Conservation (phyloP, 2,888 invertebrate species). For the Holacanthella duospinosa region DNA sequence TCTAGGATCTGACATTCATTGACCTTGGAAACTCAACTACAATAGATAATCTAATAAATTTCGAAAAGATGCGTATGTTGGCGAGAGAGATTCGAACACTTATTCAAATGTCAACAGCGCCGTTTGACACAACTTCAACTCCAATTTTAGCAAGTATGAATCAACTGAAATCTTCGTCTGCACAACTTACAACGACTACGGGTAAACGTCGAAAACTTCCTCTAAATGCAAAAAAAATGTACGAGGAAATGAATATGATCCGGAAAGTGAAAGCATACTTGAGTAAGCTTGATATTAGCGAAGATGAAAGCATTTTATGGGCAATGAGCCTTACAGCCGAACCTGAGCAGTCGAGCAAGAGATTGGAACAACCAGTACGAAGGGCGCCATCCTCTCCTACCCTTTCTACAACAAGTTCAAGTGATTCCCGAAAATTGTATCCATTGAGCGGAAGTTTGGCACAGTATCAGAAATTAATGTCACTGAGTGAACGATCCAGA, state of each 20-base stretch:
- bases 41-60: conserved; percentile 83
- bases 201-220: conserved; percentile 75
- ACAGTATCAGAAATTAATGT: conserved; percentile 85
- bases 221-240: conserved; percentile 95
- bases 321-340: conserved; percentile 85
- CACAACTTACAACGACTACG: conserved; percentile 53
- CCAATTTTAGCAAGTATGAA: conserved; percentile 74
- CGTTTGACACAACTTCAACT: conserved; percentile 54
- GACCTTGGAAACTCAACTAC: conserved; percentile 91
- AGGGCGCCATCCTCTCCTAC: conserved; percentile 87
- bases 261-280: conserved; percentile 59
- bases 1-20: conserved; percentile 86
- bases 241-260: conserved; percentile 60
- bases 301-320: conserved; percentile 81
- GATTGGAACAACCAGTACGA: conserved; percentile 44
- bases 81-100: conserved; percentile 86
- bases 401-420: conserved; percentile 67
- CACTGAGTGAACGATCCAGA: conserved; percentile 57
- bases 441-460: conserved; percentile 44
- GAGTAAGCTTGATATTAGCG: conserved; percentile 78
- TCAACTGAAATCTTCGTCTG: conserved; percentile 55
- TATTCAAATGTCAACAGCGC: conserved; percentile 91
- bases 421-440: conserved; percentile 22
- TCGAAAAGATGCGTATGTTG: conserved; percentile 96
- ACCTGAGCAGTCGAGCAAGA: conserved; percentile 42